These are phyloP conservation scores for Tetrax tetrax DNA, from an alignment of 2,113 vertebrate genomes.

Conservation along the genomic window DNA sequence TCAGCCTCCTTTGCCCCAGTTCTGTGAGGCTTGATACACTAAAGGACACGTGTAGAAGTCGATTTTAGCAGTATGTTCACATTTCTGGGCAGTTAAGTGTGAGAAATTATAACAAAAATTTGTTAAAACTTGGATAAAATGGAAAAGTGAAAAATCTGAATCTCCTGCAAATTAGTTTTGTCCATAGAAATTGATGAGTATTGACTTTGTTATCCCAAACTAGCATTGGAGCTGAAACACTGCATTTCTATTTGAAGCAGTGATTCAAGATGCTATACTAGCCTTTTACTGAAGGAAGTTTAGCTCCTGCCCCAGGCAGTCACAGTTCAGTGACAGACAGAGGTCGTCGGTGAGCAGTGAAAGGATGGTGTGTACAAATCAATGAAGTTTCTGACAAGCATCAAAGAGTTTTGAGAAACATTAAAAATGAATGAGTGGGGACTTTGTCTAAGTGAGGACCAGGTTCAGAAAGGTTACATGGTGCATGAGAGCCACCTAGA, in stretches of 20 bases:
- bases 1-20: background rate
- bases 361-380: background rate
- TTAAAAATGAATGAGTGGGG: background rate
- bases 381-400: background rate
- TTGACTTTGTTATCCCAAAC: background rate
- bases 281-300: background rate
- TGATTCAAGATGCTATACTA: background rate
- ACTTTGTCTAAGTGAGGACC: background rate
- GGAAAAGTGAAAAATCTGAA: background rate
- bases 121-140: background rate
- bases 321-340: background rate
- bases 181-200: background rate
- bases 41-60: background rate
- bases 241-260: background rate
- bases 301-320: background rate
- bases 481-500: background rate
- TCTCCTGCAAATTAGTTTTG: background rate
- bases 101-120: background rate
- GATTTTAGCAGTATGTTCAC: background rate
- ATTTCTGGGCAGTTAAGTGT: fast-evolving
- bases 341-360: background rate
- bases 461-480: background rate
- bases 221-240: background rate
- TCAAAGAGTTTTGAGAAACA: background rate
- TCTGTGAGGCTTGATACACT: background rate